phyloP scores from a whole-genome alignment of 1,140 invertebrate species.

The Dysdera silvatica region DNA sequence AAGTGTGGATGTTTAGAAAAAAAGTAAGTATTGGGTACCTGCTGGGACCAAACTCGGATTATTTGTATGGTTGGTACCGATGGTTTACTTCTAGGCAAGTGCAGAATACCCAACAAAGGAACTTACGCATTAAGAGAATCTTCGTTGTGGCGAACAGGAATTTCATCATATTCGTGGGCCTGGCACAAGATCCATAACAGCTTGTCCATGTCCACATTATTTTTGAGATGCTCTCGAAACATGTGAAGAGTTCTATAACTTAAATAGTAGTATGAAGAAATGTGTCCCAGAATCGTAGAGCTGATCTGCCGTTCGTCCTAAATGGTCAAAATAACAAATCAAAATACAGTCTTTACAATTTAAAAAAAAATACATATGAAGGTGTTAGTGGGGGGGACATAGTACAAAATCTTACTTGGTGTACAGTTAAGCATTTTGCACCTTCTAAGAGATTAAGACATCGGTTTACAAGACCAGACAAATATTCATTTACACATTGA shows the following conservation, averaged over 20 bases:
- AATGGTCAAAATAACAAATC: slow-evolving; percentile 34
- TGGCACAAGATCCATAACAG: slow-evolving; percentile 72
- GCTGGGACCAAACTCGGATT: too few species aligned
- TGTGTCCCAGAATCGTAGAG: slow-evolving; percentile 80
- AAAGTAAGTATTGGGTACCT: too few species aligned
- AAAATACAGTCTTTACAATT: too few species aligned
- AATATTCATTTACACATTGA: slow-evolving; percentile 56
- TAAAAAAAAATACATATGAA: too few species aligned
- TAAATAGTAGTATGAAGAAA: slow-evolving; percentile 96
- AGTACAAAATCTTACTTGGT: slow-evolving; percentile 21
- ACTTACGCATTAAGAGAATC: slow-evolving; percentile 81
- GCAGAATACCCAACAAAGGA: too few species aligned
- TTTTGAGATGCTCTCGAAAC: slow-evolving; percentile 61
- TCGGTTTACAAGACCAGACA: slow-evolving; percentile 63
- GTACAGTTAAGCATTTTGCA: slow-evolving; percentile 10
- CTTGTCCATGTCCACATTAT: slow-evolving; percentile 60
- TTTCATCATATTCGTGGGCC: slow-evolving; percentile 80
- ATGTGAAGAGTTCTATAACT: slow-evolving; percentile 81
- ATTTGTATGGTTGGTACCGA: too few species aligned
- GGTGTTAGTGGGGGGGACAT: too few species aligned
- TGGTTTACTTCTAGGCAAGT: too few species aligned
- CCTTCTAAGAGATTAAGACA: slow-evolving; percentile 2
- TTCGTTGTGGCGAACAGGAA: slow-evolving; percentile 97
- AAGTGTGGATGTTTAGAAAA: too few species aligned
- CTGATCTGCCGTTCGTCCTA: slow-evolving; percentile 61